Evolutionary conservation across 2,797 vertebrate species (phyloP), one percentile per base, ranked within the genome.

Genomic region (Eulemur rubriventer): DNA sequence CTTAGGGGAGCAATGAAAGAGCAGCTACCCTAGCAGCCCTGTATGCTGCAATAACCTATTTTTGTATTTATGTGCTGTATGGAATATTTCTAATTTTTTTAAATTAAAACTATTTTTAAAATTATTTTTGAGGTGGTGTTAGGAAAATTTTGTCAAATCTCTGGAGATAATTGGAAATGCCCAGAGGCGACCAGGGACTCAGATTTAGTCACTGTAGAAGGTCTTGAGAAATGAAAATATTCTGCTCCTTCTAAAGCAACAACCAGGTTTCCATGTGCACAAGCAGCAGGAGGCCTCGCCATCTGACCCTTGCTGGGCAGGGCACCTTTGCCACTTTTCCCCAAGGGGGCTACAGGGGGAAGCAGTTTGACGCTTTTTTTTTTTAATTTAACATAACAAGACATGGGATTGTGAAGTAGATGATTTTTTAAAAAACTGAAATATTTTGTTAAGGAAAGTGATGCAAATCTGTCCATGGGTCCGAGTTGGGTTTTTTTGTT

Each of bases 91-190:
- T 67, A 79, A 28, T 50, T 73, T 94, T 69, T 94, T 75, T 52
- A 55, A 67, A 93, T 93, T 87, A 81, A 97, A 92, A 79, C 55
- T 63, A 72, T 79, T 90, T 94, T 82, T 59, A 10, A 43, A 92
- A 61, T 70, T 63, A 57, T 17, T 69, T 86, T 81, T 91, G 63
- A 95, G 79, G 59, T 75, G 82, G 14, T 86, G 90, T 93, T 57
- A 89, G 76, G 28, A 95, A 59, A 84, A 72, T 46, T 72, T 91
- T 85, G 57, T 89, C 80, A 65, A 50, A 50, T 79, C 46, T 57
- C 81, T 75, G 63, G 89, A 97, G 91, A 79, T 81, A 63, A 67
- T 7, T 91, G 59, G 35, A 94, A 89, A 75, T 38, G 13, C 28
- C 63, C 72, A 69, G 18, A 50, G 52, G 81, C 50, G 26, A 55